Conservation (phyloP, 2,113 vertebrate genomes). For the Choloepus hoffmanni region DNA sequence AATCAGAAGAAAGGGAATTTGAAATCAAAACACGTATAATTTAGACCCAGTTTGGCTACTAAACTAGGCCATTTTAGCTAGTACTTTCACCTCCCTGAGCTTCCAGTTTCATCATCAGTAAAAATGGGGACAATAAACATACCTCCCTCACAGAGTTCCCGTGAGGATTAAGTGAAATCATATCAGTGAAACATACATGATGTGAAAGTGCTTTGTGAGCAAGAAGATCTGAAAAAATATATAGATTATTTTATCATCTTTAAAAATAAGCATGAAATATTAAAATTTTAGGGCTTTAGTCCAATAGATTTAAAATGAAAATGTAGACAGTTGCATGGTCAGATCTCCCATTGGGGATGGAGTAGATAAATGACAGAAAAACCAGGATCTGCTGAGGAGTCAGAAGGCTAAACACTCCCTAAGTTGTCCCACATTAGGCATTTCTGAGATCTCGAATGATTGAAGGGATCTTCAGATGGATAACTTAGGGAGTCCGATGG, state of each 20-base stretch:
- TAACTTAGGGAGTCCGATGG: accelerated
- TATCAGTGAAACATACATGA: not conserved
- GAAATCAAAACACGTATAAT: not conserved
- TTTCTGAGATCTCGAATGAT: not conserved
- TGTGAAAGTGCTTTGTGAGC: not conserved
- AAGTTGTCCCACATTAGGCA: no score
- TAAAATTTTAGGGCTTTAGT: not conserved
- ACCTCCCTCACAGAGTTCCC: not conserved
- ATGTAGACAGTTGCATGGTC: not conserved
- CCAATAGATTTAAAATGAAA: not conserved
- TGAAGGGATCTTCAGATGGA: not conserved
- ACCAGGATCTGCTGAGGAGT: not conserved
- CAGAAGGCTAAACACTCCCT: no score
- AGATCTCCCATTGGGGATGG: not conserved
- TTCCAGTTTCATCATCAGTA: not conserved
- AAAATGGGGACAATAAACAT: not conserved
- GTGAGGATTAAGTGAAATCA: not conserved
- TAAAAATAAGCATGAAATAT: not conserved
- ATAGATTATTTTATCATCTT: not conserved
- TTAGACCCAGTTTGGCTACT: not conserved
- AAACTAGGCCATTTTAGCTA: not conserved
- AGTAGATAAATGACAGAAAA: not conserved
- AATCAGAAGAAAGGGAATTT: not conserved
- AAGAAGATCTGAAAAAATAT: not conserved
- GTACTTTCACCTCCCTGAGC: not conserved